phyloP scores from a whole-genome alignment of 2,113 vertebrate species.

The Alligator sinensis region DNA sequence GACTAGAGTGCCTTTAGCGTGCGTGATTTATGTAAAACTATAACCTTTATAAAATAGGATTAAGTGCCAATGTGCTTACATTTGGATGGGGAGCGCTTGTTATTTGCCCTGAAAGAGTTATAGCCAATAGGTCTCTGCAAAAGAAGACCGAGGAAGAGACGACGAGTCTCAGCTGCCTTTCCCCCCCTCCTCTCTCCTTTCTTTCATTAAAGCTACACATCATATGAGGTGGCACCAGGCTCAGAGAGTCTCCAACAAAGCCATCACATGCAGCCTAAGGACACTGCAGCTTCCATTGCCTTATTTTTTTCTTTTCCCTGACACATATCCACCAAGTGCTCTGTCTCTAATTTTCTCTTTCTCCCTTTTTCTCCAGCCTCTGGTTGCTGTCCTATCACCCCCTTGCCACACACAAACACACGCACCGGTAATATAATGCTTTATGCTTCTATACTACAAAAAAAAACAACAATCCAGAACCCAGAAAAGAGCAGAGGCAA shows the following conservation, averaged over 20 bases:
- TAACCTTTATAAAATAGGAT: slow-evolving; percentile 75
- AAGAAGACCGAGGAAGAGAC: slow-evolving; percentile 50
- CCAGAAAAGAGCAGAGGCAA: too few species aligned
- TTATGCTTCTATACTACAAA: slow-evolving; percentile 49
- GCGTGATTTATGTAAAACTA: slow-evolving; percentile 72
- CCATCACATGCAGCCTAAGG: slow-evolving; percentile 58
- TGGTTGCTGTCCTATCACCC: neutral
- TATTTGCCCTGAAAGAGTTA: slow-evolving; percentile 75
- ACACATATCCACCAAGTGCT: slow-evolving; percentile 58
- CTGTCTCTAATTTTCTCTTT: slow-evolving; percentile 38
- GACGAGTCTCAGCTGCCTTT: slow-evolving; percentile 58
- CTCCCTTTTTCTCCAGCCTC: slow-evolving; percentile 45
- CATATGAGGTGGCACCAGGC: slow-evolving; percentile 45
- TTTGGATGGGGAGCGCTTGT: slow-evolving; percentile 65
- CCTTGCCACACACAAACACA: neutral
- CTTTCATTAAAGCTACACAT: slow-evolving; percentile 77
- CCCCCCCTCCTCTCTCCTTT: slow-evolving; percentile 26
- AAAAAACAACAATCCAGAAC: neutral
- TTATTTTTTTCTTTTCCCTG: slow-evolving; percentile 19
- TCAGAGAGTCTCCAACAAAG: slow-evolving; percentile 52
- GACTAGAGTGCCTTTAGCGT: slow-evolving; percentile 72
- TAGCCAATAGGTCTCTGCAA: slow-evolving; percentile 62
- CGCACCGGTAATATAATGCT: neutral
- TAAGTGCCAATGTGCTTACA: slow-evolving; percentile 75
- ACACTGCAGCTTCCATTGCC: slow-evolving; percentile 54